Evolutionary conservation across 2,797 vertebrate genomes (phyloP).

Genomic region (Okamejei kenojei): DNA sequence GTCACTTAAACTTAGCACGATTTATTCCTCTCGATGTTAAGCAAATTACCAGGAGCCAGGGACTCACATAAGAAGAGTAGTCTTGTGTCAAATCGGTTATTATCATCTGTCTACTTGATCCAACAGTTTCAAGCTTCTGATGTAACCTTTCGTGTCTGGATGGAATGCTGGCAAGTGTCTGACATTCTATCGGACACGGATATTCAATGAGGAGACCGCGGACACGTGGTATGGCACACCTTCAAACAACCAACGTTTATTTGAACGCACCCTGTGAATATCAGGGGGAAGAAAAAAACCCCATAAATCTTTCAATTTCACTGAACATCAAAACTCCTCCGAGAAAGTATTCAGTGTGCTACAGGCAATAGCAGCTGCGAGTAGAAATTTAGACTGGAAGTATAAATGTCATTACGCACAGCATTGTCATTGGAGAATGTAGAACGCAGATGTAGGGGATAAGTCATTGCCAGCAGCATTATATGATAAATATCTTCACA

Average conservation of each 20-base stretch:
- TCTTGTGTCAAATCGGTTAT: background rate
- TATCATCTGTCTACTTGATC: background rate
- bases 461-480: conserved; percentile 26
- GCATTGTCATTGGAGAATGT: conserved; percentile 34
- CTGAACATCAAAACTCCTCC: conserved; percentile 18
- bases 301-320: conserved; percentile 14
- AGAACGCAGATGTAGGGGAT: conserved; percentile 33
- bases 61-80: background rate
- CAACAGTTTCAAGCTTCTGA: background rate
- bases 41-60: background rate
- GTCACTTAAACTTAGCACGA: background rate
- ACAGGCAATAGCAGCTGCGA: conserved; percentile 30
- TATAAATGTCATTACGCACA: conserved; percentile 32
- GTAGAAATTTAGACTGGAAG: conserved; percentile 26
- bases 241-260: conserved; percentile 5
- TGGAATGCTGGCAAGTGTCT: conserved; percentile 13
- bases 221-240: background rate
- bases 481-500: conserved; percentile 28
- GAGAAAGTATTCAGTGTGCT: conserved; percentile 28
- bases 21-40: background rate
- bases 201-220: background rate
- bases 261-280: background rate
- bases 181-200: background rate
- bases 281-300: background rate
- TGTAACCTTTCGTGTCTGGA: background rate